These are phyloP conservation scores for Clarias batrachus DNA, from an alignment of 2,113 vertebrate species.

Conservation along the genomic window DNA sequence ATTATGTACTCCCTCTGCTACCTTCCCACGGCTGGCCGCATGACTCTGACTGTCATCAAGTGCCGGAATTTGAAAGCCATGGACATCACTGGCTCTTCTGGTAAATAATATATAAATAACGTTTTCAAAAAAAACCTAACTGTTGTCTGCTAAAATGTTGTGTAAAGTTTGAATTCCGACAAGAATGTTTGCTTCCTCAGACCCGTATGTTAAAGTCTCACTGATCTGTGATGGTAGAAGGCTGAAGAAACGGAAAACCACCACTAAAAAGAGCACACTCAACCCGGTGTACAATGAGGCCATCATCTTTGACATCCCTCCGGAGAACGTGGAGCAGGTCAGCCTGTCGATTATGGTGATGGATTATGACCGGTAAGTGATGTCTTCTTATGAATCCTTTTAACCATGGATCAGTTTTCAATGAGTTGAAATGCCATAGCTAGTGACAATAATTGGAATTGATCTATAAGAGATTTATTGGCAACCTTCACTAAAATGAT, in stretches of 20 bases:
- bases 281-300: slow-evolving; percentile 96
- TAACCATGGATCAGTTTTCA: neutral
- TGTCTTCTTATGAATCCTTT: neutral
- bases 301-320: slow-evolving; percentile 97
- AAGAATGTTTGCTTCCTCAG: slow-evolving; percentile 64
- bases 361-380: slow-evolving; percentile 93
- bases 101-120: slow-evolving; percentile 64
- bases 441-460: neutral
- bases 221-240: slow-evolving; percentile 92
- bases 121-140: neutral
- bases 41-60: slow-evolving; percentile 98
- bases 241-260: slow-evolving; percentile 94
- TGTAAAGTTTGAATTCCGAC: neutral
- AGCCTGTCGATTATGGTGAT: slow-evolving; percentile 95
- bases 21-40: slow-evolving; percentile 93
- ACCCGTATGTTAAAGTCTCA: slow-evolving; percentile 97
- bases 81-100: slow-evolving; percentile 97
- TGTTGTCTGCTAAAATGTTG: neutral
- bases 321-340: slow-evolving; percentile 97
- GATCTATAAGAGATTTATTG: neutral
- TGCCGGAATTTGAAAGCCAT: slow-evolving; percentile 98
- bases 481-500: neutral
- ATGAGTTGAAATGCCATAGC: neutral
- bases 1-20: slow-evolving; percentile 99
- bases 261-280: slow-evolving; percentile 92